Conservation (phyloP, 1,140 invertebrate genomes). For the Ephestia elutella region DNA sequence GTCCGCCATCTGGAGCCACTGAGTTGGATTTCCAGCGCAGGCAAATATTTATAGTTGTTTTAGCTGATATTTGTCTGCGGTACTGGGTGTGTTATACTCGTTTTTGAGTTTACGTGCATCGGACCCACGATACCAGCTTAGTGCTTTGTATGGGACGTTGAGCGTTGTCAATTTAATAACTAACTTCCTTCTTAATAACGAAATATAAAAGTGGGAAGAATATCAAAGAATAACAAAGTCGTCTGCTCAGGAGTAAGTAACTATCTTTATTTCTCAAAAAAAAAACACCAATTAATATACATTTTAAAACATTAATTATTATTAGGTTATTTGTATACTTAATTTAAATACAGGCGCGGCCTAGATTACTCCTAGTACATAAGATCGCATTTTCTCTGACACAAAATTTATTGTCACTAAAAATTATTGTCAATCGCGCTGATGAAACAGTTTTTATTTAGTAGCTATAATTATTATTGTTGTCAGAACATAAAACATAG, state of each 20-base stretch:
- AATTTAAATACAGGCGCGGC: slow-evolving; percentile 34
- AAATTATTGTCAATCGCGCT: slow-evolving; percentile 40
- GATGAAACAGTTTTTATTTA: not conserved
- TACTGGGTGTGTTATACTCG: too few species aligned
- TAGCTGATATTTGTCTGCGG: too few species aligned
- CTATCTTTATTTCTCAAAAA: slow-evolving; percentile 69
- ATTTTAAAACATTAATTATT: slow-evolving; percentile 65
- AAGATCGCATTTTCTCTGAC: slow-evolving; percentile 17
- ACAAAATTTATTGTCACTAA: slow-evolving; percentile 35
- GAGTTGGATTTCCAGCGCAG: too few species aligned
- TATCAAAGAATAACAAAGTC: slow-evolving; percentile 39
- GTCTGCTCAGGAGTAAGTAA: slow-evolving; percentile 67
- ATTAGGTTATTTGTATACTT: slow-evolving; percentile 50
- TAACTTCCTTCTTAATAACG: too few species aligned
- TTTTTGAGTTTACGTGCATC: too few species aligned
- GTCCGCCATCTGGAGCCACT: too few species aligned
- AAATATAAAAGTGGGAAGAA: not conserved
- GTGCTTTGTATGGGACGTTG: too few species aligned
- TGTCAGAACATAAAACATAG: too few species aligned
- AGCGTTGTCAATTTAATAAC: too few species aligned
- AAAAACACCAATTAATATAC: slow-evolving; percentile 69
- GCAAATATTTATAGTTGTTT: too few species aligned
- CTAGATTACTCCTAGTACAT: slow-evolving; percentile 20
- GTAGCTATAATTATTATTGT: slow-evolving; percentile 18
- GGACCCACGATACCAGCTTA: too few species aligned